phyloP scores from a whole-genome alignment of 1,140 invertebrate species.

The Camponotus floridanus region DNA sequence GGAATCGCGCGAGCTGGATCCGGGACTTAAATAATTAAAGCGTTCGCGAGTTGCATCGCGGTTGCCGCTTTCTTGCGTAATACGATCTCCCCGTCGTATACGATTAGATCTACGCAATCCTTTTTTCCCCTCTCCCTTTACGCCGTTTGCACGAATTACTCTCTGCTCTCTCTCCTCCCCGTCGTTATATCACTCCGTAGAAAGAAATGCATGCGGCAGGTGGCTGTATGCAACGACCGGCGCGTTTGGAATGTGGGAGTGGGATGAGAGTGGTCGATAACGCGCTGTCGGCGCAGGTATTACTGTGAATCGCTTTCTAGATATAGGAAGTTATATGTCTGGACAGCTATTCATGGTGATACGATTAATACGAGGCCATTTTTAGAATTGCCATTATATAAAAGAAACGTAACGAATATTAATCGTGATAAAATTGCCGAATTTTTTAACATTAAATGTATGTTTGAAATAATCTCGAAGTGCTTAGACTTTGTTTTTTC shows the following conservation, averaged over 20 bases:
- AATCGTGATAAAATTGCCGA: neutral
- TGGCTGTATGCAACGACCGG: slow-evolving; percentile 49
- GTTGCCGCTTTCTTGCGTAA: slow-evolving; percentile 75
- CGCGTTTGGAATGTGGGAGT: slow-evolving; percentile 54
- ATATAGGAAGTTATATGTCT: neutral
- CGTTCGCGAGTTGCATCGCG: slow-evolving; percentile 65
- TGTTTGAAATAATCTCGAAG: slow-evolving; percentile 11
- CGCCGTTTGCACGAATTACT: slow-evolving; percentile 50
- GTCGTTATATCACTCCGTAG: slow-evolving; percentile 8
- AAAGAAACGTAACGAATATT: neutral
- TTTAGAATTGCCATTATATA: neutral
- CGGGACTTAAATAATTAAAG: slow-evolving; percentile 79
- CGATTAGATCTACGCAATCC: slow-evolving; percentile 64
- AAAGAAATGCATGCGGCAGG: slow-evolving; percentile 55
- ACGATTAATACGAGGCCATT: neutral
- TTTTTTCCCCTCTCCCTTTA: slow-evolving; percentile 15
- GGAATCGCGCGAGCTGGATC: slow-evolving; percentile 70
- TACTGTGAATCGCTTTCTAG: slow-evolving; percentile 48
- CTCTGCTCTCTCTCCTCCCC: neutral
- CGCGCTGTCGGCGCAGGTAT: slow-evolving; percentile 33
- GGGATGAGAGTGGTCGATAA: slow-evolving; percentile 55
- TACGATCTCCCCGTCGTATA: slow-evolving; percentile 60
- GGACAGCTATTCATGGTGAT: neutral
- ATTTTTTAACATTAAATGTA: slow-evolving; percentile 18
- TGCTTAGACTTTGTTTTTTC: neutral